These are phyloP conservation scores for Phenacoccus solenopsis DNA, from an alignment of 1,140 invertebrate species.

Conservation along the genomic window DNA sequence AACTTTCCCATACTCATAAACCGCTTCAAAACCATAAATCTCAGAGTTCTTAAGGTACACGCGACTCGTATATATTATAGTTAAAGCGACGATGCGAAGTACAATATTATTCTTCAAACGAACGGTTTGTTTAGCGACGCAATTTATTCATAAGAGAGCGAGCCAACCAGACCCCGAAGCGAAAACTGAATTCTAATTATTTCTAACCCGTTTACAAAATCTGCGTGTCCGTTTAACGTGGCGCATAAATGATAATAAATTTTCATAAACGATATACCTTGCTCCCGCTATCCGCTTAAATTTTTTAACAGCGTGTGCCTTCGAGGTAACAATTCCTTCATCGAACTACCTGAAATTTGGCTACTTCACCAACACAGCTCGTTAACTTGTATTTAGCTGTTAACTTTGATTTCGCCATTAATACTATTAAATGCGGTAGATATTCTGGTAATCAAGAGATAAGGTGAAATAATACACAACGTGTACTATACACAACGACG, in stretches of 20 bases:
- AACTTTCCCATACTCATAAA: too few relatives aligned
- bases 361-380: not conserved
- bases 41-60: too few relatives aligned
- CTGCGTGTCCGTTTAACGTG: not conserved
- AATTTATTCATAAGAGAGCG: too few relatives aligned
- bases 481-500: too few relatives aligned
- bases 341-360: not conserved
- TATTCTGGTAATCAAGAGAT: not conserved
- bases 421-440: not conserved
- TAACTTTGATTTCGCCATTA: not conserved
- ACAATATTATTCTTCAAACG: too few relatives aligned
- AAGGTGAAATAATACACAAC: not conserved
- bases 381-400: not conserved
- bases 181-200: not conserved
- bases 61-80: too few relatives aligned
- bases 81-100: too few relatives aligned
- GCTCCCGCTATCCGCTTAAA: not conserved
- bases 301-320: not conserved
- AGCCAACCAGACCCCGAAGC: too few relatives aligned
- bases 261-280: not conserved
- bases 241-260: not conserved
- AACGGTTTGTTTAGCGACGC: too few relatives aligned
- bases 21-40: too few relatives aligned
- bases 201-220: not conserved
- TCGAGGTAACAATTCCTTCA: not conserved